Evolutionary conservation across 37 sponge, comb jelly and placozoan species (phyloP), one percentile per base, ranked within the genome.

Genomic region (Theonella swinhoei): DNA sequence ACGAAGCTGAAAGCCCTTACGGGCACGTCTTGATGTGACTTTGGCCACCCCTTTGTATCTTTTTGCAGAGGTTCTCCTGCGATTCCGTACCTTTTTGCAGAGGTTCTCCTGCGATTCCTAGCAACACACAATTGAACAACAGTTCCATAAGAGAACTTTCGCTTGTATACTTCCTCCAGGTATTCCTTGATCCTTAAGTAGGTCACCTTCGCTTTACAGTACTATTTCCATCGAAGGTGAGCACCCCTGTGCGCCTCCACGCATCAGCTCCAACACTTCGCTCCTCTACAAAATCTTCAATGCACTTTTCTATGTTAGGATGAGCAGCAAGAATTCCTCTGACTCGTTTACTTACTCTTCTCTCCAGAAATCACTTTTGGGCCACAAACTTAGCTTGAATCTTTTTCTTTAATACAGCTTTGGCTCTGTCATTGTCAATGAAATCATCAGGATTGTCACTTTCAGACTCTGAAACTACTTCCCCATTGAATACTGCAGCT

Each of bases 51-150:
- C 77, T 29, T 77, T 77, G 63, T 77, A 77, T 7, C 77, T 8
- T 33, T 68, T 24, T 26, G 81, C 43, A 40, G 81, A 67, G 22
- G 17, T 39, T 39, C 83, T 9, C 3, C 83, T 0, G 5, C 59
- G 43, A 62, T 82, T 82, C 24, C 83, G 30, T 77, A 77, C 31
- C 77, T 8, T 33, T 68, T 24, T 26, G 81, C 43, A 40, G 81
- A 67, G 22, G 17, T 39, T 39, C 83, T 9, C 3, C 83, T 0
- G 5, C 59, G 43, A 62, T 82, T 82, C 24, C 83, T 4, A 9
- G 83, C 83, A n/a, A 82, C 74, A 72, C 83, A 82, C 41, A 82
- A 62, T 26, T 82, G 72, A 0, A 82, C 83, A 4, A 82, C 72
- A 72, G 74, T 72, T 23, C 83, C 83, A 82, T 62, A 72, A 22